Conservation (phyloP, 2,113 vertebrate species). For the Strix aluco region DNA sequence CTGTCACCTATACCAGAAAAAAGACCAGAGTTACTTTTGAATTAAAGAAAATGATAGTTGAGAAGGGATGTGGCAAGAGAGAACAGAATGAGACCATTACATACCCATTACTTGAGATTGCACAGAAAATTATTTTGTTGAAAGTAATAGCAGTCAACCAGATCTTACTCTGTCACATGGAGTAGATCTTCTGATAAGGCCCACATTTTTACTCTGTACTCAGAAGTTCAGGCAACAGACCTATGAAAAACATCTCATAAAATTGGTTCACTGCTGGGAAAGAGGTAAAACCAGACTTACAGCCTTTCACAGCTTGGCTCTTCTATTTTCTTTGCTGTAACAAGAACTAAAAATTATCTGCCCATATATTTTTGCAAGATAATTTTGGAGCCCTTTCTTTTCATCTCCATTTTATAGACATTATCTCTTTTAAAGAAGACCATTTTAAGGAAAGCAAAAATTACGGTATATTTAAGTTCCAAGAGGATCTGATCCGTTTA, state of each 20-base stretch:
- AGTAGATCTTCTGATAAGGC: not conserved
- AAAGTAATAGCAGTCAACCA: not conserved
- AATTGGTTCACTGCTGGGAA: not conserved
- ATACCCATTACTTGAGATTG: not conserved
- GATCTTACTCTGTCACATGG: not conserved
- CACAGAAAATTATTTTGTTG: not conserved
- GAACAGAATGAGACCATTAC: not conserved
- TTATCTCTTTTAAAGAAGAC: not conserved
- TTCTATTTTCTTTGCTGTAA: not conserved
- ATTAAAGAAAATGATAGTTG: constrained; percentile 2
- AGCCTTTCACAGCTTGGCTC: not conserved
- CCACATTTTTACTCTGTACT: not conserved
- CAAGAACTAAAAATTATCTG: not conserved
- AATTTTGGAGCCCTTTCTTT: not conserved
- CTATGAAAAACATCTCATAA: not conserved
- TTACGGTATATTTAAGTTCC: not conserved
- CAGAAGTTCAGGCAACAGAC: not conserved
- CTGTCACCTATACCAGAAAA: not conserved
- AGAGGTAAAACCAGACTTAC: not conserved
- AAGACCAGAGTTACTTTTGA: not conserved
- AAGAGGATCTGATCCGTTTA: not conserved
- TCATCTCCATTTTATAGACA: not conserved
- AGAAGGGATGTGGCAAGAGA: not conserved
- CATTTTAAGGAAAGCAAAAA: not conserved
- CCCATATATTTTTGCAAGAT: not conserved